Evolutionary conservation across 2,113 vertebrate species (phyloP).

Genomic region (Nothoprocta pentlandii): DNA sequence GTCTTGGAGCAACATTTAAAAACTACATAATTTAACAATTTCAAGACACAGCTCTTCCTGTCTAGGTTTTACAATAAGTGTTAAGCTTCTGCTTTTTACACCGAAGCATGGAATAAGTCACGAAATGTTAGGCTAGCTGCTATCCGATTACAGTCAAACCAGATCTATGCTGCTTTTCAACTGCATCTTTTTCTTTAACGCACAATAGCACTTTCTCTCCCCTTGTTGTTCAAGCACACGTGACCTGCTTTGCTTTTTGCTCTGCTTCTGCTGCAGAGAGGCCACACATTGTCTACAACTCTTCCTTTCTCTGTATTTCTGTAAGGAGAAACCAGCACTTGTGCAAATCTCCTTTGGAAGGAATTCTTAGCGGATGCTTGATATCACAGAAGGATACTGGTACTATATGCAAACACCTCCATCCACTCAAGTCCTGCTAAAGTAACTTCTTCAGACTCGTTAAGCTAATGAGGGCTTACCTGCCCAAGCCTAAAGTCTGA

Average conservation of each 20-base stretch:
- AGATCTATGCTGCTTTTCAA: background rate
- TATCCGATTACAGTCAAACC: background rate
- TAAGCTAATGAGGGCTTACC: background rate
- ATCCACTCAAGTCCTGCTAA: background rate
- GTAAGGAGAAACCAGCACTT: background rate
- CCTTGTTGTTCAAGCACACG: background rate
- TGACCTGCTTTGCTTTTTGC: too few species aligned
- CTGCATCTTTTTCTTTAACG: background rate
- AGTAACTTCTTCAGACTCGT: background rate
- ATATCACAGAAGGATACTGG: background rate
- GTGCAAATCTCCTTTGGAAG: background rate
- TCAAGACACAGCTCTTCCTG: background rate
- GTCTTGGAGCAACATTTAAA: background rate
- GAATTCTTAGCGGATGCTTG: background rate
- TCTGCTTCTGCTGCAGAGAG: background rate
- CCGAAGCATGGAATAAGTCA: background rate
- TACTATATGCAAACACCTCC: background rate
- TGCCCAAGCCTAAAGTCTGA: background rate
- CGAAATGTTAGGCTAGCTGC: rapidly evolving
- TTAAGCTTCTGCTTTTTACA: background rate
- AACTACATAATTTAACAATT: background rate
- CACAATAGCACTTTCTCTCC: background rate
- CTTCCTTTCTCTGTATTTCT: background rate
- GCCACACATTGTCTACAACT: background rate
- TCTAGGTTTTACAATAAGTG: background rate